These are phyloP conservation scores for Stigmatopora argus DNA, from an alignment of 2,113 vertebrate species.

Conservation along the genomic window DNA sequence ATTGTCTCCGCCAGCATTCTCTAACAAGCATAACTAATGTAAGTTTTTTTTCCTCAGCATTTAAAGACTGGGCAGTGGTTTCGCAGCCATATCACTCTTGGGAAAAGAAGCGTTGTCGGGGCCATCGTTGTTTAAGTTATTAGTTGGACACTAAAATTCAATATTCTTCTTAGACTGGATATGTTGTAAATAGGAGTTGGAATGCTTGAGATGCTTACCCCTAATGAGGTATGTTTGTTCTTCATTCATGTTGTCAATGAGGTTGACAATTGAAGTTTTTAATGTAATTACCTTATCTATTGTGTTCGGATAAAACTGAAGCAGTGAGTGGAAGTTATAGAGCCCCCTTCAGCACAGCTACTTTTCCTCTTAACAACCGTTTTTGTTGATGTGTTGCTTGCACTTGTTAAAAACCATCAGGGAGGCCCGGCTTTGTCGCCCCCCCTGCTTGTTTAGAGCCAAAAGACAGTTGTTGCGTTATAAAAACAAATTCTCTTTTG, in stretches of 20 bases:
- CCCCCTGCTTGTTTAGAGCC: too few relatives aligned
- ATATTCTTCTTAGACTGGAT: slow-evolving; percentile 16
- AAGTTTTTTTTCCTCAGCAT: slow-evolving; percentile 44
- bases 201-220: slow-evolving; percentile 89
- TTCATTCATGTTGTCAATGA: not conserved
- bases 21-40: slow-evolving; percentile 84
- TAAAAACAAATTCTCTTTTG: too few relatives aligned
- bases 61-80: slow-evolving; percentile 63
- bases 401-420: not conserved
- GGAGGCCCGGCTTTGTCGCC: too few relatives aligned
- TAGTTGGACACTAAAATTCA: not conserved
- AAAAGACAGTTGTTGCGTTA: too few relatives aligned
- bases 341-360: not conserved
- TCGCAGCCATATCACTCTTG: slow-evolving; percentile 25
- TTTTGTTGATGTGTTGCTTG: not conserved
- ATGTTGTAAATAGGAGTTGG: slow-evolving; percentile 33
- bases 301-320: not conserved
- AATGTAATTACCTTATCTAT: not conserved
- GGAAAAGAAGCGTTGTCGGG: slow-evolving; percentile 22
- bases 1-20: slow-evolving; percentile 73
- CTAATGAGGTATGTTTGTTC: slow-evolving; percentile 79
- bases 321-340: not conserved
- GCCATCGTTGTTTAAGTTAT: slow-evolving; percentile 6
- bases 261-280: not conserved
- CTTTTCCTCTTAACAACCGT: not conserved